Evolutionary conservation across 2,113 vertebrate genomes (phyloP).

Genomic region (Fulmarus glacialis): DNA sequence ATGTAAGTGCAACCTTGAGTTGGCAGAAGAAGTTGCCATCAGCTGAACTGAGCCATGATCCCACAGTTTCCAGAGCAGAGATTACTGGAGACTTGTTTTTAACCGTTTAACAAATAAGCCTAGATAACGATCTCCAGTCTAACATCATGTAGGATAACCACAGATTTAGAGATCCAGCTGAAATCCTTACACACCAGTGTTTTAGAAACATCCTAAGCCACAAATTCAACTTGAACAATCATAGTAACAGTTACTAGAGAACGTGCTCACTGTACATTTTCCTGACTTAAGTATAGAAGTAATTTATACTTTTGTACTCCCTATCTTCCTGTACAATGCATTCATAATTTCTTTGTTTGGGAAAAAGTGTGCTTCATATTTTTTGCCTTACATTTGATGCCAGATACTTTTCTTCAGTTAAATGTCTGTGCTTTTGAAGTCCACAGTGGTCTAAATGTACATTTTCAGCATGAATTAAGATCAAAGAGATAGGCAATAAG

Average conservation of each 20-base stretch:
- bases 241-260: background rate
- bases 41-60: background rate
- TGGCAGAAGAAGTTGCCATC: background rate
- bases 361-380: background rate
- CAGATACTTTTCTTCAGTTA: background rate
- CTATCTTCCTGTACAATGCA: background rate
- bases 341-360: background rate
- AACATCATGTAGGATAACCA: background rate
- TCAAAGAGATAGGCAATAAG: background rate
- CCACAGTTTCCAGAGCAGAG: background rate
- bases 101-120: background rate
- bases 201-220: background rate
- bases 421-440: background rate
- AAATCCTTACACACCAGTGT: background rate
- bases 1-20: background rate
- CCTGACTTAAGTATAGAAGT: too few species aligned
- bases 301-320: background rate
- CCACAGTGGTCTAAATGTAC: background rate
- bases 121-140: background rate
- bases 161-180: background rate
- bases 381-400: background rate
- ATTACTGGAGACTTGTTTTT: background rate
- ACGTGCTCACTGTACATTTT: fast-evolving
- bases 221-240: background rate
- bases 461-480: background rate